A percentile compares a stretch with the other conserved stretches of the same genome.
phyloP scores from a whole-genome alignment of 2,888 invertebrate genomes.

The Acholoe squamosa region DNA sequence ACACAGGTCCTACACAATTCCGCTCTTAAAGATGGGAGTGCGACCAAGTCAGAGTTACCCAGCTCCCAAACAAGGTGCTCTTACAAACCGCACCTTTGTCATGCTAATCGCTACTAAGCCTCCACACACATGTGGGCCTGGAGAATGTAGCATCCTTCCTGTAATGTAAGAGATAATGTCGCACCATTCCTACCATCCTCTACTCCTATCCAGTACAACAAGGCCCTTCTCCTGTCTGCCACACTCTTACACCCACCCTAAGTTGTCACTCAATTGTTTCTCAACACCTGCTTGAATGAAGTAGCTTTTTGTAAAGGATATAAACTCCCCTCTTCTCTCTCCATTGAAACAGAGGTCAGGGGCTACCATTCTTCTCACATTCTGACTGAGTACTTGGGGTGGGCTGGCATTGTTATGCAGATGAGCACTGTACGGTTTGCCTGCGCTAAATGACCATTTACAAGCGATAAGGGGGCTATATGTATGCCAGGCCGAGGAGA shows the following conservation, averaged over 20 bases:
- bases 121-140: not conserved
- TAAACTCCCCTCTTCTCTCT: not conserved
- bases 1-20: slow-evolving; percentile 16
- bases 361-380: not conserved
- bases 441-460: slow-evolving; percentile 43
- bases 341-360: not conserved
- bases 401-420: slow-evolving; percentile 39
- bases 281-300: slow-evolving; percentile 42
- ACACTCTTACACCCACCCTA: not conserved
- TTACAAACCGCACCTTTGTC: not conserved
- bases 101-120: slow-evolving; percentile 1
- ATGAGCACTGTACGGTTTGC: slow-evolving; percentile 10
- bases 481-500: slow-evolving; percentile 25
- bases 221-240: not conserved
- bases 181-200: not conserved
- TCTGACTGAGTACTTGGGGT: not conserved
- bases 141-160: not conserved
- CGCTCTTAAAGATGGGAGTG: not conserved
- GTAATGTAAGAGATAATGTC: not conserved
- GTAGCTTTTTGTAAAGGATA: not conserved
- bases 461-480: slow-evolving; percentile 54
- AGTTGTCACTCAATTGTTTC: slow-evolving; percentile 40
- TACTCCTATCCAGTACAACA: not conserved
- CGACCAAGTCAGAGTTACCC: not conserved
- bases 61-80: not conserved